These are phyloP conservation scores for Tetragonula clypearis DNA, from an alignment of 1,140 invertebrate genomes.

Conservation along the genomic window DNA sequence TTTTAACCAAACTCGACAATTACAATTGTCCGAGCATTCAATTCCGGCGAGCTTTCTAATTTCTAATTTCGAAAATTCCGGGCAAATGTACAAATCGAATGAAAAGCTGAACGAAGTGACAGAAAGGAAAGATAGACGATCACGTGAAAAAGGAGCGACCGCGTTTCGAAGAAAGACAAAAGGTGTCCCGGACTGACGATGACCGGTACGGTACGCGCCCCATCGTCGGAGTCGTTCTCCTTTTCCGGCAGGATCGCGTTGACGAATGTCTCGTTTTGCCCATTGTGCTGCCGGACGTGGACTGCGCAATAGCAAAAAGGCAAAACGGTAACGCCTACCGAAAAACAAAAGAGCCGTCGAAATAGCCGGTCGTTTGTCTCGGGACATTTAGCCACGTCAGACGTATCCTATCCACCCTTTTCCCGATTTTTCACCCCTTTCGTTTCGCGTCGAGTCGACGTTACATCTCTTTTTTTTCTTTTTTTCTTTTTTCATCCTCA, in stretches of 20 bases:
- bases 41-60: too few relatives aligned
- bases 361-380: constrained; percentile 68
- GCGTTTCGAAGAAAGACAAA: constrained; percentile 29
- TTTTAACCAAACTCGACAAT: not conserved
- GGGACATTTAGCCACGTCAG: constrained; percentile 9
- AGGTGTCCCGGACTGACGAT: not conserved
- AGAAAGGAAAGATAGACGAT: not conserved
- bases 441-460: constrained; percentile 4
- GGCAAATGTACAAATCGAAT: too few relatives aligned
- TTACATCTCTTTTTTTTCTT: constrained; percentile 17
- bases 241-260: constrained; percentile 41
- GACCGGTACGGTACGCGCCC: constrained; percentile 40
- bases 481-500: not conserved
- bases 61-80: too few relatives aligned
- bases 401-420: constrained; percentile 5
- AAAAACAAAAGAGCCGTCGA: constrained; percentile 65
- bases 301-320: constrained; percentile 63
- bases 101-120: not conserved
- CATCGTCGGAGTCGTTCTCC: not conserved
- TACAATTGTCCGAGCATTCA: too few relatives aligned
- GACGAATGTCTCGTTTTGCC: constrained; percentile 62
- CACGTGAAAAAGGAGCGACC: not conserved
- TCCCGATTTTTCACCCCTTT: constrained; percentile 62
- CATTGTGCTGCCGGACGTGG: constrained; percentile 48
- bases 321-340: constrained; percentile 64